Evolutionary conservation across 2,797 vertebrate genomes (phyloP).

Genomic region (Leptoclinus maculatus): DNA sequence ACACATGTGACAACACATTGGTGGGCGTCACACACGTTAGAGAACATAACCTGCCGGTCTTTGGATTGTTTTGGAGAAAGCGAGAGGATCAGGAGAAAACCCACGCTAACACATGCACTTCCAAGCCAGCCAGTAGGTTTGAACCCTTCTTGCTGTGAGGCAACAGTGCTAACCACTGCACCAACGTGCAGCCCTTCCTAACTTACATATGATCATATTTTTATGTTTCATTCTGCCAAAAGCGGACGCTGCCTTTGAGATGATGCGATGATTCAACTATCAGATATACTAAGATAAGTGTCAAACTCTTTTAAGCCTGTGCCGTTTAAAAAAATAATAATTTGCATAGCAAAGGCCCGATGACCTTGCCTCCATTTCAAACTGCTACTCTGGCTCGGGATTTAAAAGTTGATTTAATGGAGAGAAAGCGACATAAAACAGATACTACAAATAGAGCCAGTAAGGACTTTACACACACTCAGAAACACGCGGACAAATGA

Average conservation of each 20-base stretch:
- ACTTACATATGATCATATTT: not conserved
- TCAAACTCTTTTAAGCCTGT: slow-evolving; percentile 15
- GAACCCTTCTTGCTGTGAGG: too few species aligned
- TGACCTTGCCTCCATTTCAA: slow-evolving; percentile 14
- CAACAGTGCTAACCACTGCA: too few species aligned
- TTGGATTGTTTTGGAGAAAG: too few species aligned
- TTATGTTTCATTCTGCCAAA: not conserved
- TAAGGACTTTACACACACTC: not conserved
- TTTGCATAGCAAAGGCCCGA: not conserved
- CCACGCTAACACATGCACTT: too few species aligned
- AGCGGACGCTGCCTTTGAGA: not conserved
- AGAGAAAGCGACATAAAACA: slow-evolving; percentile 20
- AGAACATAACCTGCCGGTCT: too few species aligned
- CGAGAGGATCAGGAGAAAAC: too few species aligned
- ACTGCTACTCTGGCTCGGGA: slow-evolving; percentile 12
- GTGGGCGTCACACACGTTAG: too few species aligned
- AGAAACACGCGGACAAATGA: not conserved
- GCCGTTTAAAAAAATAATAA: slow-evolving; percentile 3
- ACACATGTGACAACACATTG: too few species aligned
- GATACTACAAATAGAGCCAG: not conserved
- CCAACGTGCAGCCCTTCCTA: not conserved
- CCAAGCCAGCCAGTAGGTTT: too few species aligned
- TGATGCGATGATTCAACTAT: slow-evolving; percentile 1
- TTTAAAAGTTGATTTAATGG: slow-evolving; percentile 42
- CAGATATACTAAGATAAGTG: not conserved